Evolutionary conservation across 2,888 invertebrate genomes (phyloP), one percentile per base, ranked within the genome.

Genomic region (Eupithecia dodoneata): DNA sequence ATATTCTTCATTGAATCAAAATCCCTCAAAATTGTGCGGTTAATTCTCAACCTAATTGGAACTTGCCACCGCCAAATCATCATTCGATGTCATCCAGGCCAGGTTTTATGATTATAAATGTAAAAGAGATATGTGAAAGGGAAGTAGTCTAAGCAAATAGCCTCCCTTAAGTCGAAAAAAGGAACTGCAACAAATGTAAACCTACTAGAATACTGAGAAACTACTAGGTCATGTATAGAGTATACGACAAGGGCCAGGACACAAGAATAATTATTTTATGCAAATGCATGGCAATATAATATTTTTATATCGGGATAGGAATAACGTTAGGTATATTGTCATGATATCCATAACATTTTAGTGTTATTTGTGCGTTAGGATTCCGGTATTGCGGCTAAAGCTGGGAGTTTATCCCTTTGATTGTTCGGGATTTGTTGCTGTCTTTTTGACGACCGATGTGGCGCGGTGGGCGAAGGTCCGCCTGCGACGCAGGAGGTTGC

Each of bases 321-420:
- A 77, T 71, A 75, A 76, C 12, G 42, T 4, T 63, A 30, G 63
- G 63, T 59, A 63, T 63, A 63, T 74, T 76, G 78, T 76, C 73
- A 41, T 72, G 76, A 72, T 76, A 75, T 77, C 77, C 78, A 77
- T 78, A 79, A 79, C 75, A 79, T 79, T 80, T 81, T 75, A 81
- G 79, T 77, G 66, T 79, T 72, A 77, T 76, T 74, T 76, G 73
- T 73, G 75, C 73, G 74, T 75, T 78, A 71, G 75, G 77, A 71
- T 73, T 71, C 66, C 67, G 70, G 71, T 73, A 75, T 75, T 63
- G 78, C 49, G 75, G 71, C 73, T 73, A 55, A 47, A 73, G 59
- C 45, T n/a, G 49, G 73, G 71, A 49, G 71, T 66, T 71, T 71
- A 66, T 71, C 44, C 63, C n/a, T 66, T 63, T 71, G 70, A 70